Percentiles rank a stretch among this genome's conserved stretches.
Conservation (phyloP, 2,113 vertebrate genomes). For the Cygnus buccinator region DNA sequence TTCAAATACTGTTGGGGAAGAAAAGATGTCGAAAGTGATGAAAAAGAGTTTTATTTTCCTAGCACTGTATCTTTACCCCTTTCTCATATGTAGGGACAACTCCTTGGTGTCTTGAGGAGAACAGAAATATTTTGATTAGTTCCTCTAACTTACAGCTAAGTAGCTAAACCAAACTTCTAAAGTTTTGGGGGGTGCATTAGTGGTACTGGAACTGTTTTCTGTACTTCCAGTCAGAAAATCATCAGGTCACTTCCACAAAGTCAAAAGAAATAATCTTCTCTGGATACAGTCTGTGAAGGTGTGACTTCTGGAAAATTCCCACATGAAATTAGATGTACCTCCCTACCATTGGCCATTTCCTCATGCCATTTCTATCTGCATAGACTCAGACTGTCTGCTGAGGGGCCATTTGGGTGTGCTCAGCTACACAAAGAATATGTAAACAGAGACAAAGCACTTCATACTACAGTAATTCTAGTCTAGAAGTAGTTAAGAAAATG, state of each 20-base stretch:
- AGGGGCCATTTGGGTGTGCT: not conserved
- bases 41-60: not conserved
- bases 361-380: rapidly evolving
- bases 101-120: not conserved
- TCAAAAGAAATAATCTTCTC: not conserved
- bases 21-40: not conserved
- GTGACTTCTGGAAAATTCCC: not conserved
- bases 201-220: not conserved
- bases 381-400: not conserved
- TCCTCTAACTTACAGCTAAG: not conserved
- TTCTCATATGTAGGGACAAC: not conserved
- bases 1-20: not conserved
- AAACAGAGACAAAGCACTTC: not conserved
- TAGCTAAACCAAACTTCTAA: not conserved
- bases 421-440: not conserved
- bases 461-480: not conserved
- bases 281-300: not conserved
- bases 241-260: not conserved
- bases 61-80: not conserved
- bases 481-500: not conserved
- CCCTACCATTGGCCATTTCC: not conserved
- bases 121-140: not conserved
- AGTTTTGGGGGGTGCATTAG: not conserved
- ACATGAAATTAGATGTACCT: not conserved
- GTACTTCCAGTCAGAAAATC: not conserved